Percentiles rank a stretch among this genome's conserved stretches.
Conservation (phyloP, 1,140 invertebrate species). For the Lucilia cuprina region DNA sequence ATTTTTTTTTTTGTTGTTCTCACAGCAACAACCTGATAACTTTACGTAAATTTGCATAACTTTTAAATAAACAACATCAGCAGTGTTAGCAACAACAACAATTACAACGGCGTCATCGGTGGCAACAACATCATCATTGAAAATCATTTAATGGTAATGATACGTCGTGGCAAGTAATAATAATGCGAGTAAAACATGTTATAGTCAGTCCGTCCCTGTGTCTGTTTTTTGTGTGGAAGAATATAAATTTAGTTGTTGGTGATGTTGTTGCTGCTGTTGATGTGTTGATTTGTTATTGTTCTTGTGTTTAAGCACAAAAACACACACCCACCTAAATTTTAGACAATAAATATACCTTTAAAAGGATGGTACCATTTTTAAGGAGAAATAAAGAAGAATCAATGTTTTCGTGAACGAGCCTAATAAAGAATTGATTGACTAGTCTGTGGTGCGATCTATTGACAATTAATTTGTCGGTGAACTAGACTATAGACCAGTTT, state of each 20-base stretch:
- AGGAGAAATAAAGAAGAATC: no score
- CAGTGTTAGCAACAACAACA: no score
- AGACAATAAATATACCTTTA: not conserved
- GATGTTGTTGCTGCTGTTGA: not conserved
- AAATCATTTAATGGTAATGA: constrained; percentile 27
- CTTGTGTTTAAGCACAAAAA: not conserved
- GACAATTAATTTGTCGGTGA: no score
- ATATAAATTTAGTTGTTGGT: not conserved
- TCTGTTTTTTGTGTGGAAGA: not conserved
- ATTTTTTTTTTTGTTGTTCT: not conserved
- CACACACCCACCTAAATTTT: not conserved
- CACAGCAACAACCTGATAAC: not conserved
- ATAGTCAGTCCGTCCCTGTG: no score
- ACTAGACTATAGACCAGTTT: no score
- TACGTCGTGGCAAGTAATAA: not conserved
- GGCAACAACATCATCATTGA: constrained; percentile 12
- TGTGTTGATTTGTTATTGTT: not conserved
- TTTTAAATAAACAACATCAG: not conserved
- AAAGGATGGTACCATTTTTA: no score
- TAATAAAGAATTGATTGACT: no score
- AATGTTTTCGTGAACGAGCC: no score
- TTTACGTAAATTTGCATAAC: not conserved
- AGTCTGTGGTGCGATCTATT: no score
- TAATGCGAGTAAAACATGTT: no score
- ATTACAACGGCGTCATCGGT: no score